phyloP scores from a whole-genome alignment of 2,797 vertebrate genomes.

The Chaetodon trifasciatus region DNA sequence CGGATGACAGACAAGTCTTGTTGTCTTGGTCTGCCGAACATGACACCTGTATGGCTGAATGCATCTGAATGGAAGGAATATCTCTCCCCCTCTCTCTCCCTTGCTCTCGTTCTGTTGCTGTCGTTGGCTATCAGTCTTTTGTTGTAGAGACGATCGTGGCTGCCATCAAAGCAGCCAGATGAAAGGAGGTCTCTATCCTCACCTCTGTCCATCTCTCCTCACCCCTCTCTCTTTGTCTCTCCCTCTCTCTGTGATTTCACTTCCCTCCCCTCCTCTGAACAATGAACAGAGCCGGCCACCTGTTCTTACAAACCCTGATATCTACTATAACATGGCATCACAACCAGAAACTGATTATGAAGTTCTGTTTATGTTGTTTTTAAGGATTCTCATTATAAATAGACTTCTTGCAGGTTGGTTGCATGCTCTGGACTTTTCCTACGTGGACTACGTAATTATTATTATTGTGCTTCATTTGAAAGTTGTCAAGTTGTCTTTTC shows the following conservation, averaged over 20 bases:
- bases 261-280: slow-evolving; percentile 68
- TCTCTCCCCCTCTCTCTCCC: slow-evolving; percentile 41
- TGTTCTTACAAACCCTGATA: slow-evolving; percentile 65
- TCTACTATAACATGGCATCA: slow-evolving; percentile 23
- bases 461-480: neutral
- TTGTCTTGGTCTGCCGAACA: slow-evolving; percentile 73
- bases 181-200: slow-evolving; percentile 84
- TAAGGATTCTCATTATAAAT: neutral
- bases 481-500: neutral
- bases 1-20: slow-evolving; percentile 69
- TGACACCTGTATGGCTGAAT: slow-evolving; percentile 78
- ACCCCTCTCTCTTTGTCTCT: slow-evolving; percentile 70
- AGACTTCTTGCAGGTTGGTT: neutral
- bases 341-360: slow-evolving; percentile 20
- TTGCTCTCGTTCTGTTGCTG: slow-evolving; percentile 57
- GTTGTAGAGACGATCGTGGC: slow-evolving; percentile 75
- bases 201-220: slow-evolving; percentile 80
- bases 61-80: slow-evolving; percentile 73
- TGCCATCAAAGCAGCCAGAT: slow-evolving; percentile 83
- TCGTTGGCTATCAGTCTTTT: slow-evolving; percentile 76
- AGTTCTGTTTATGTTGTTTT: slow-evolving; percentile 20
- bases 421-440: neutral
- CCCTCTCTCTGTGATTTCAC: slow-evolving; percentile 70
- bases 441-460: no score
- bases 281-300: slow-evolving; percentile 79